phyloP scores from a whole-genome alignment of 2,797 vertebrate genomes.

The Lithobates pipiens region DNA sequence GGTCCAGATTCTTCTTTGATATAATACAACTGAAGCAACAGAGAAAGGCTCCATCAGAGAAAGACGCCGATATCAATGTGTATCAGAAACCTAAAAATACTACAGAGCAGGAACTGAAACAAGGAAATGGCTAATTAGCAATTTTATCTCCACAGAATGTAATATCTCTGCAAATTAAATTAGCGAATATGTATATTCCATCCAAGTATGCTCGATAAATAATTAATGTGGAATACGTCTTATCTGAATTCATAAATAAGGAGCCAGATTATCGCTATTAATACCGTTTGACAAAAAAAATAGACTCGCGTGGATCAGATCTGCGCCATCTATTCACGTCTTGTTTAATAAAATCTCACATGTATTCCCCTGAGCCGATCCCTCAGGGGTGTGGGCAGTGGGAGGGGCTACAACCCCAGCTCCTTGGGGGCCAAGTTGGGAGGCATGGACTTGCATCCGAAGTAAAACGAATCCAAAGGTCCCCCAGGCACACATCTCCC shows the following conservation, averaged over 20 bases:
- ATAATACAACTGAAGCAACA: neutral
- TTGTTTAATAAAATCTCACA: no score
- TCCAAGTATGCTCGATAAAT: neutral
- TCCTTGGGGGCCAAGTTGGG: no score
- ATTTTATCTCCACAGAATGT: conserved; percentile 16
- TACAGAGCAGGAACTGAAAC: neutral
- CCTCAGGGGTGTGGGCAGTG: no score
- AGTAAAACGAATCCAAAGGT: no score
- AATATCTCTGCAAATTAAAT: conserved; percentile 25
- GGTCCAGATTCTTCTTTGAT: neutral
- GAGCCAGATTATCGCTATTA: neutral
- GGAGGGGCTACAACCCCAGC: no score
- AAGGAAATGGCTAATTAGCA: neutral
- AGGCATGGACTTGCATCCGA: no score
- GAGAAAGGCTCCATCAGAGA: no score
- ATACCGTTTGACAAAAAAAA: neutral
- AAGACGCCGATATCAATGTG: neutral
- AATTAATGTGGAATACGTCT: neutral
- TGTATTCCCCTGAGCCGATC: no score
- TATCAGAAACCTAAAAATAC: neutral
- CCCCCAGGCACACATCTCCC: no score
- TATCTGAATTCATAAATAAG: conserved; percentile 17
- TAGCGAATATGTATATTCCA: neutral
- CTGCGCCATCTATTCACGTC: no score
- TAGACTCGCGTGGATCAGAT: neutral